Evolutionary conservation across 2,888 invertebrate genomes (phyloP).

Genomic region (Drosophila peninsularis): DNA sequence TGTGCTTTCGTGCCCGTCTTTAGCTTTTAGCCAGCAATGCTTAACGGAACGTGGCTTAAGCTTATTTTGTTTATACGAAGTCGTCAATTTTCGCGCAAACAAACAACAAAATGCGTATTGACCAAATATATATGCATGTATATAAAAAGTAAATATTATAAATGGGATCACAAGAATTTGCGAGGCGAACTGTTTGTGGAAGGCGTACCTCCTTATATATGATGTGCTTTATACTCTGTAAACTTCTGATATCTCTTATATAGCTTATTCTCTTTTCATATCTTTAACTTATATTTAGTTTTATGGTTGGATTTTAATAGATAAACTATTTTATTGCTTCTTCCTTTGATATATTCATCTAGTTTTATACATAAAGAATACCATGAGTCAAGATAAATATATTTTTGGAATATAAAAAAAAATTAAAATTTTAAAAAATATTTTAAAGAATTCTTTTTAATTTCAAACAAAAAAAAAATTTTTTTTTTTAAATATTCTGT

Average conservation of each 20-base stretch:
- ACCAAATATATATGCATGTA: background rate
- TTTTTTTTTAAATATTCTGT: background rate
- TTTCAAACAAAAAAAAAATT: too few species aligned
- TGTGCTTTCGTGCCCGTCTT: background rate
- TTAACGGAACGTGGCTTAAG: constrained; percentile 17
- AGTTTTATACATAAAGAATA: background rate
- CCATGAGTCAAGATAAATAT: background rate
- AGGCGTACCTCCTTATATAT: background rate
- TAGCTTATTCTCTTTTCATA: background rate
- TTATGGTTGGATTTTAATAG: background rate
- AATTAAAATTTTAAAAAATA: background rate
- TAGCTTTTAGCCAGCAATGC: constrained; percentile 20
- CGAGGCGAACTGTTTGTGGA: background rate
- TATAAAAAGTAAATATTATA: background rate
- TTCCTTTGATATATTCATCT: background rate
- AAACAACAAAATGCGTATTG: constrained; percentile 31
- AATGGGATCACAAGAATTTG: background rate
- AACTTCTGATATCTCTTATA: background rate
- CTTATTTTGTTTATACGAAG: background rate
- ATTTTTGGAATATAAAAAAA: background rate
- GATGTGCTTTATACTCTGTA: background rate
- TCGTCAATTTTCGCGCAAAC: constrained; percentile 21
- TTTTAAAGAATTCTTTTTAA: too few species aligned
- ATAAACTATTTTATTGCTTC: background rate
- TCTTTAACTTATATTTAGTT: background rate